phyloP scores from a whole-genome alignment of 2,113 vertebrate species.

The Holacanthus passer region DNA sequence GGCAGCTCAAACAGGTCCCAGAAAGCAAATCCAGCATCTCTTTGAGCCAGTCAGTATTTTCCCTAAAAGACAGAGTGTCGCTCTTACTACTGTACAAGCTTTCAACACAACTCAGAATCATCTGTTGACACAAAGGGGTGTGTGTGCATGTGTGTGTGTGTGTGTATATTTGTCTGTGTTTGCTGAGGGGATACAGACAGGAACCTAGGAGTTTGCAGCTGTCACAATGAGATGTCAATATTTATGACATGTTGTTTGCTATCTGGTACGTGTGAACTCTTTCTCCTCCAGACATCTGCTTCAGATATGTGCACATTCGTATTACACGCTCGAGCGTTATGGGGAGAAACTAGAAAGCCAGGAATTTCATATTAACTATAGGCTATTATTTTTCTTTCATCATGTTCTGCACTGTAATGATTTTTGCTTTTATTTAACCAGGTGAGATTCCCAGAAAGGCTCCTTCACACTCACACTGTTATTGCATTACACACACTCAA shows the following conservation, averaged over 20 bases:
- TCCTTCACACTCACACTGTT: background rate
- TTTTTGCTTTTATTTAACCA: background rate
- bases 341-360: conserved; percentile 13
- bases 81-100: conserved; percentile 69
- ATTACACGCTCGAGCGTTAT: background rate
- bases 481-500: background rate
- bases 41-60: conserved; percentile 61
- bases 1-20: conserved; percentile 54
- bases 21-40: conserved; percentile 61
- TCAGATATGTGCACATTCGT: conserved; percentile 55
- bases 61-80: conserved; percentile 62
- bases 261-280: conserved; percentile 61
- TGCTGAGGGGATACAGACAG: conserved; percentile 69
- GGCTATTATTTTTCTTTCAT: background rate
- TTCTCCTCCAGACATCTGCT: conserved; percentile 67
- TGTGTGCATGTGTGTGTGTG: conserved; percentile 35
- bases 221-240: conserved; percentile 77
- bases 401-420: too few relatives aligned
- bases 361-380: conserved; percentile 29
- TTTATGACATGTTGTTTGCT: conserved; percentile 75
- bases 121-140: conserved; percentile 71
- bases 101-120: conserved; percentile 70
- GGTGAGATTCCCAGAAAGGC: too few relatives aligned
- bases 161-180: conserved; percentile 54
- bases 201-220: conserved; percentile 75